Evolutionary conservation across 2,797 vertebrate species (phyloP).

Genomic region (Threskiornis aethiopicus): DNA sequence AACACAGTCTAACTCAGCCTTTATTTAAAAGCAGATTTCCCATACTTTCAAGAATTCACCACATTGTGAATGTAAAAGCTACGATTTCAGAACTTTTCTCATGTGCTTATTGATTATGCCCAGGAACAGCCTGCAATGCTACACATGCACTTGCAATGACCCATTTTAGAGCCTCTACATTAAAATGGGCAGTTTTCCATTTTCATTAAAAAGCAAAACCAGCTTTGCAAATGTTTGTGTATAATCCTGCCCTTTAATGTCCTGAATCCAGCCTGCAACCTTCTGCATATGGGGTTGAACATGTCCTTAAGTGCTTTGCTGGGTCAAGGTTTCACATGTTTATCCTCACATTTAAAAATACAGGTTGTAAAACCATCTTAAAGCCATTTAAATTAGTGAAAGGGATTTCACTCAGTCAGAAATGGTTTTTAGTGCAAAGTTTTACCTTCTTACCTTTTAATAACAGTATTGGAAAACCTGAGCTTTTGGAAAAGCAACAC

Average conservation of each 20-base stretch:
- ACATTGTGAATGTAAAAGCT: conserved; percentile 43
- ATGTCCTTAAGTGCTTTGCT: neutral
- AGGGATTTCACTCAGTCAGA: neutral
- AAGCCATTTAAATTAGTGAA: neutral
- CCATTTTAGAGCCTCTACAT: neutral
- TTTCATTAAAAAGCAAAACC: neutral
- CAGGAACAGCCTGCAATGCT: neutral
- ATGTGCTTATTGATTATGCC: conserved; percentile 28
- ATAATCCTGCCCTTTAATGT: neutral
- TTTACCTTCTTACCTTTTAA: neutral
- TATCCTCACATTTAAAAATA: neutral
- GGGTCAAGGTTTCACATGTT: neutral
- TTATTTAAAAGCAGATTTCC: conserved; percentile 71
- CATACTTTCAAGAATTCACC: conserved; percentile 62
- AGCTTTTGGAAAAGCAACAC: neutral
- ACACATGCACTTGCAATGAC: neutral
- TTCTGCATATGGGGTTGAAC: neutral
- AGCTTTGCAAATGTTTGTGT: neutral
- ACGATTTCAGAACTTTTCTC: conserved; percentile 59
- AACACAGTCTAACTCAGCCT: conserved; percentile 71
- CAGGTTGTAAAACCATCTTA: neutral
- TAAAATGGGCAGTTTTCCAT: neutral
- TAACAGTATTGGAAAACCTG: neutral
- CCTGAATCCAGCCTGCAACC: neutral
- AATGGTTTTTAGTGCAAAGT: neutral